Base-by-base conservation (phyloP, 2,797 vertebrate species). In the Macropodus opercularis region DNA sequence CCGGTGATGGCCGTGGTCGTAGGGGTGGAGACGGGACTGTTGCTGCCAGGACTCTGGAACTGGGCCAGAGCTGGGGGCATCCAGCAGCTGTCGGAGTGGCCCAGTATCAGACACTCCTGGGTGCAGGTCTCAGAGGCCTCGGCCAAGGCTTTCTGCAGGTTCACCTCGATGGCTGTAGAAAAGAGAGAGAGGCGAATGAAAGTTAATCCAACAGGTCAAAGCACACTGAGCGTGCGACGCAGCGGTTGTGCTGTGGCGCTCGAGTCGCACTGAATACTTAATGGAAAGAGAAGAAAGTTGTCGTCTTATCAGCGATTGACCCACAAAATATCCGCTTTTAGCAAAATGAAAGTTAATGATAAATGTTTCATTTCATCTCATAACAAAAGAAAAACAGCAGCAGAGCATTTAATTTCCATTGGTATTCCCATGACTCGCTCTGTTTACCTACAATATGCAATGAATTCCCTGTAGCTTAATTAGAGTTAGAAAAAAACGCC, bases 51-150 rank as follows among this genome's bases (percentile, higher is more conserved):
- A 87, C 92, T 83, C 79, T 95, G 95, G 74, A 94, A 93, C 67
- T 95, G 95, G 72, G 92, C 92, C 92, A 98, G 77, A 0, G 93
- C 91, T 26, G 94, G 93, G 14, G 97, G 96, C 97, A 99, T 99
- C 97, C 97, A 98, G 90, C 97, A 99, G 93, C 94, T 95, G 92
- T 99, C 97, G 3, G 96, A 99, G 85, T 98, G 97, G 81, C 97
- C 97, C 21, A 98, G 92, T 90, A 97, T 96, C 79, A 99, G 93
- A 80, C 96, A 98, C 90, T 99, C 97, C 88, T 97, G 97, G 5
- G 97, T 98, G 79, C 96, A 99, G 90, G 95, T 98, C 88, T 98
- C 96, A 0, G 95, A 98, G 72, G 94, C 96, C 82, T 99, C 96
- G 2, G 95, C 93, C 73, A 99, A 80, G 41, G 95, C 96, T 87